Evolutionary conservation across 2,888 invertebrate genomes (phyloP), one percentile per base, ranked within the genome.

Genomic region (Dione juno): DNA sequence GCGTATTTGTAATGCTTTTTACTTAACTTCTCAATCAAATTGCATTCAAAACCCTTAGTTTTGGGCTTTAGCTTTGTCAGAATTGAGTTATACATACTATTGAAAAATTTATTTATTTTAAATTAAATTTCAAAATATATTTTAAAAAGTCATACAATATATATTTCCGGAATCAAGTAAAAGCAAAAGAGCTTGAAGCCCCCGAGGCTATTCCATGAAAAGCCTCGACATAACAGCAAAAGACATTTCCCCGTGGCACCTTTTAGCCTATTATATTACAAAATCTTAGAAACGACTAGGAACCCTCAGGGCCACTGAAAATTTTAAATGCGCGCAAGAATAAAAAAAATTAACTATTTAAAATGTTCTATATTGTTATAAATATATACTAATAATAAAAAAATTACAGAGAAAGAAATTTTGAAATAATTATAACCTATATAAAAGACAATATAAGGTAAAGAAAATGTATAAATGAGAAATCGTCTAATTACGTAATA

Each of bases 401-500:
- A 16, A 37, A 9, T 16, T n/a, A n/a, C n/a, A n/a, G n/a, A n/a
- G n/a, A n/a, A n/a, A n/a, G n/a, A n/a, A n/a, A n/a, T n/a, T n/a
- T 57, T 11, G 0, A 40, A 57, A 54, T 54, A 16, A 37, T 35
- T 54, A 37, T 43, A 28, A 28, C n/a, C 16, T 11, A 45, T 45
- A 16, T 10, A n/a, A 21, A n/a, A 45, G 43, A 28, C 28, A 28
- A 9, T 1, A 57, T n/a, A 37, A n/a, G n/a, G 11, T 28, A 61
- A 66, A 19, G 19, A 45, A 41, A 57, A 3, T 9, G 40, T n/a
- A 37, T n/a, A 37, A 52, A 37, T 14, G 57, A 63, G 50, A 74
- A 59, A 59, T 35, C 43, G 53, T 21, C 66, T 50, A 68, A 71
- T 63, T 71, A 71, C 52, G 70, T 69, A 73, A 74, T 71, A 74